Conservation (phyloP, 2,797 vertebrate genomes). For the Pangasius krempfi region DNA sequence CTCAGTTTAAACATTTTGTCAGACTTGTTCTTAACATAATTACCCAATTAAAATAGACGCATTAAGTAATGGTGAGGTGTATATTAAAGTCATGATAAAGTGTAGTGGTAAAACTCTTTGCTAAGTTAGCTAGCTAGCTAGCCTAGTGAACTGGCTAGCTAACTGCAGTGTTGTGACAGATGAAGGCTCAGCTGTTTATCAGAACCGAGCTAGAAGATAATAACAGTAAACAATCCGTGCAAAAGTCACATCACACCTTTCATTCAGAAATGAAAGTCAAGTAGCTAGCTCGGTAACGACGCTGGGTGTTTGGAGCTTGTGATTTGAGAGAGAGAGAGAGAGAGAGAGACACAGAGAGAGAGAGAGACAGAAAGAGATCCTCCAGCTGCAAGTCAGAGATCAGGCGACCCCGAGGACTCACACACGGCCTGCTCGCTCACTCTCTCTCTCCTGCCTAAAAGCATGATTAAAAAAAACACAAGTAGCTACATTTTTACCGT, state of each 20-base stretch:
- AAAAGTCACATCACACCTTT: not conserved
- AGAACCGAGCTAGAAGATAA: not conserved
- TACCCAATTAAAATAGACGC: not conserved
- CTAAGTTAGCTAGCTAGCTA: not conserved
- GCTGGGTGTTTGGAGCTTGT: not conserved
- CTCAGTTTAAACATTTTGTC: not conserved
- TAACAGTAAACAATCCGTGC: not conserved
- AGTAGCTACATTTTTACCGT: constrained; percentile 63
- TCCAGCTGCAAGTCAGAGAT: constrained; percentile 10
- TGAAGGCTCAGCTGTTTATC: not conserved
- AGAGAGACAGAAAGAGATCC: not conserved
- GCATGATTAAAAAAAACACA: not conserved
- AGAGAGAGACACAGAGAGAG: not conserved
- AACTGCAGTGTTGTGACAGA: not conserved
- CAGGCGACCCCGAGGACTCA: constrained; percentile 21
- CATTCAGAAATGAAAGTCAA: not conserved
- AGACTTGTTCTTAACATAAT: not conserved
- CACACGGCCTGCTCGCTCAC: not conserved
- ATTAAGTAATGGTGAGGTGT: not conserved
- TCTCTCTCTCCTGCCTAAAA: not conserved
- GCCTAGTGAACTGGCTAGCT: constrained; percentile 7
- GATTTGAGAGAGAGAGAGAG: not conserved
- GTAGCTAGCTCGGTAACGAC: not conserved
- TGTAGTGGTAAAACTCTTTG: not conserved
- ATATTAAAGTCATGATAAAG: not conserved